Percentiles rank a stretch among this genome's conserved stretches.
Conservation (phyloP, 2,888 invertebrate species). For the Drosophila setosimentum region DNA sequence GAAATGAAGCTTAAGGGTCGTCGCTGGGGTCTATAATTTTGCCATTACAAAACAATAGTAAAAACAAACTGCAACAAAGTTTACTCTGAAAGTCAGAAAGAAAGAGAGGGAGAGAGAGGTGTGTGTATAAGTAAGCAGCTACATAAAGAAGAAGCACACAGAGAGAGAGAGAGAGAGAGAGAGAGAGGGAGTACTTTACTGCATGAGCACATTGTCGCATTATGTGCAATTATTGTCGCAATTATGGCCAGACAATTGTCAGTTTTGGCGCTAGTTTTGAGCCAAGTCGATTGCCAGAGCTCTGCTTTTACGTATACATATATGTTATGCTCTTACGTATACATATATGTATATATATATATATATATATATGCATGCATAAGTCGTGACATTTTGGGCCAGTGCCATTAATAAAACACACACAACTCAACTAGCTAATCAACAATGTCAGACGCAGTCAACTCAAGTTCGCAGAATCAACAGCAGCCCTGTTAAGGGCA, state of each 20-base stretch:
- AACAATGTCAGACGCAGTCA: slow-evolving; percentile 55
- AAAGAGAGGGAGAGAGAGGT: slow-evolving; percentile 18
- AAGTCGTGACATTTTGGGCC: slow-evolving; percentile 59
- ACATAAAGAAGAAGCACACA: slow-evolving; percentile 30
- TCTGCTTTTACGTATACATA: slow-evolving; percentile 25
- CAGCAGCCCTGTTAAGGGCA: slow-evolving; percentile 36
- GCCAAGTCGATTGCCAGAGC: slow-evolving; percentile 53
- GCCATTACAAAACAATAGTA: slow-evolving; percentile 81
- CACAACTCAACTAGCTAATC: slow-evolving; percentile 42
- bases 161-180: slow-evolving; percentile 10
- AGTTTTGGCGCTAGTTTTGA: slow-evolving; percentile 69
- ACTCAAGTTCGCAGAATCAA: slow-evolving; percentile 7
- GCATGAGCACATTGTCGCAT: slow-evolving; percentile 82
- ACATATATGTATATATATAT: not conserved
- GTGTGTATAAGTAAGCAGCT: slow-evolving; percentile 55
- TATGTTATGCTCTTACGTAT: not conserved
- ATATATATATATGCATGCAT: not conserved
- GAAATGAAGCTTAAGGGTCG: slow-evolving; percentile 71
- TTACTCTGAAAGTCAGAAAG: slow-evolving; percentile 31
- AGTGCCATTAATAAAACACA: slow-evolving; percentile 62
- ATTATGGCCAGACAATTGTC: slow-evolving; percentile 83
- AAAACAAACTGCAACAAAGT: slow-evolving; percentile 77
- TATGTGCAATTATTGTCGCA: slow-evolving; percentile 85
- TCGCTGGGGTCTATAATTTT: slow-evolving; percentile 79
- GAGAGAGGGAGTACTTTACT: slow-evolving; percentile 49